Evolutionary conservation across 2,797 vertebrate genomes (phyloP), one percentile per base, ranked within the genome.

Genomic region (Acanthopagrus latus): DNA sequence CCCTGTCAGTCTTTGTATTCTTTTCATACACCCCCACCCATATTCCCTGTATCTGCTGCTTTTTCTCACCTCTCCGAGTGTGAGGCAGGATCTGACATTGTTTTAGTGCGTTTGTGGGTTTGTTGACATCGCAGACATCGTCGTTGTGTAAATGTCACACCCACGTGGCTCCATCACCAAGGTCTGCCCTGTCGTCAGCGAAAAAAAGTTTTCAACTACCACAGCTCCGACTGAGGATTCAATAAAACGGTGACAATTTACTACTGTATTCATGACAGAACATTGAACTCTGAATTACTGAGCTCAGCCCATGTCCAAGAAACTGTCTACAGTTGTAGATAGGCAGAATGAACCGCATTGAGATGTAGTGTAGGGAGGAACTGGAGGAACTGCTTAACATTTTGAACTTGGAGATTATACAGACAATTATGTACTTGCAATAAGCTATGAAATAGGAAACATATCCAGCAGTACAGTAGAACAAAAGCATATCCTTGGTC

Each of bases 121-220:
- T 82, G 75, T 75, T 82, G 82, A 88, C 78, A 68, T 80, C 17
- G 51, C 57, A 54, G 73, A 48, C 76, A 75, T 84, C 78, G 64
- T 69, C 27, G 60, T 72, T 74, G 71, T 84, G 86, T 85, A 89
- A 86, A 88, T 87, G 79, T 87, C 86, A 76, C 78, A 58, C 64
- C 78, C 59, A 81, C 72, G 48, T 57, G 76, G 55, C 65, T 74
- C 43, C 60, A 51, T 81, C 75, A 86, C 72, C 52, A 67, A 65
- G 63, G 64, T 80, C 57, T 73, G 55, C 44, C 56, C 62, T n/a
- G 60, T 67, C 63, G 50, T 69, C 60, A 59, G 59, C 67, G 60
- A 65, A 55, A 54, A 38, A 55, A 54, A 38, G 60, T 64, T 46
- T 74, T 62, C 14, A 74, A 23, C 54, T 62, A 54, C 47, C 63